Evolutionary conservation across 2,888 invertebrate species (phyloP).

Genomic region (Pseudococcus viburni): DNA sequence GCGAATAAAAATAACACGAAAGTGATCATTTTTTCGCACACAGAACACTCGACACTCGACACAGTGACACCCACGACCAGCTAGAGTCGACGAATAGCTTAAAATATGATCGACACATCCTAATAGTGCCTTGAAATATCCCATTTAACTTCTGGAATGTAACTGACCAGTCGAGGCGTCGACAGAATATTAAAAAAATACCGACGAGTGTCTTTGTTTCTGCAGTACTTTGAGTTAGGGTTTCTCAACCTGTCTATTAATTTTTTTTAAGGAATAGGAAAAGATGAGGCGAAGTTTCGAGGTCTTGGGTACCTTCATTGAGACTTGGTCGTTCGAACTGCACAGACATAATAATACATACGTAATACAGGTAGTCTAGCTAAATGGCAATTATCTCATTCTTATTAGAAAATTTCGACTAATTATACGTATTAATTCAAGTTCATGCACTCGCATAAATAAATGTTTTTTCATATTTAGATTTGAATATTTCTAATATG

Average conservation of each 20-base stretch:
- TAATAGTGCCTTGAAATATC: background rate
- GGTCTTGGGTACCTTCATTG: too few relatives aligned
- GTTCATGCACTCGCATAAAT: background rate
- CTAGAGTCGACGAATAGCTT: too few relatives aligned
- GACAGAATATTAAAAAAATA: background rate
- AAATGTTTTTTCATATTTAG: background rate
- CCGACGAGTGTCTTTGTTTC: background rate
- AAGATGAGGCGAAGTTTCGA: too few relatives aligned
- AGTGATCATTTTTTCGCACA: background rate
- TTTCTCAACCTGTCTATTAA: background rate
- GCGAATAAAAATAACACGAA: background rate
- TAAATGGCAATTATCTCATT: too few relatives aligned
- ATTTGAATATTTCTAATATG: too few relatives aligned
- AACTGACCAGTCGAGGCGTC: slow-evolving; percentile 21
- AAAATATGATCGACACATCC: slow-evolving; percentile 37
- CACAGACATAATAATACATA: too few relatives aligned
- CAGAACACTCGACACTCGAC: background rate
- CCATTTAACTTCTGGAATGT: slow-evolving; percentile 47
- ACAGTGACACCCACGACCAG: slow-evolving; percentile 14
- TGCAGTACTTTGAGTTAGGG: background rate
- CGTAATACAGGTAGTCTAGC: too few relatives aligned
- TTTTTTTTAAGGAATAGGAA: too few relatives aligned
- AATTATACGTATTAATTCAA: background rate
- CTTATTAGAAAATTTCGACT: too few relatives aligned
- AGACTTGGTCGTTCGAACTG: too few relatives aligned